Conservation (phyloP, 2,888 invertebrate species). For the Melanostoma mellinum region DNA sequence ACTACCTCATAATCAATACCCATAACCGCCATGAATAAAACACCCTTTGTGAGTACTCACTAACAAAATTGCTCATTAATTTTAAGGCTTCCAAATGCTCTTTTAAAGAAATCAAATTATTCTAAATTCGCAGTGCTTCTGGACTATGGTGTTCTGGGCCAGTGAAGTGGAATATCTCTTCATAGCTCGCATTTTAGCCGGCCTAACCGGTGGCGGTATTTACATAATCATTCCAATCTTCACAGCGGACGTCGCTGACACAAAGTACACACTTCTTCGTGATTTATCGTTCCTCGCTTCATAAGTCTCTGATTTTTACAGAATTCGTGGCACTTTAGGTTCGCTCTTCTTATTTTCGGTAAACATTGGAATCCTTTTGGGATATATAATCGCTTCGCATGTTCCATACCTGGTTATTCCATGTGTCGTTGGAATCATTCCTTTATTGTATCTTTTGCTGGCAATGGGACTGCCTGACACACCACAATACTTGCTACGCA, state of each 20-base stretch:
- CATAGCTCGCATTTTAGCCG: conserved; percentile 77
- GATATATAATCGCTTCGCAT: conserved; percentile 77
- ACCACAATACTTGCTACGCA: conserved; percentile 76
- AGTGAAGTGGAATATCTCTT: conserved; percentile 77
- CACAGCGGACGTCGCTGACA: conserved; percentile 80
- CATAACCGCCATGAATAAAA: too few species aligned
- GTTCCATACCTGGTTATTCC: conserved; percentile 78
- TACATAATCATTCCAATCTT: conserved; percentile 79
- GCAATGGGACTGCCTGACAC: conserved; percentile 78
- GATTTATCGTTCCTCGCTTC: too few species aligned
- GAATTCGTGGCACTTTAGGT: conserved; percentile 79
- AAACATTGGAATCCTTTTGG: conserved; percentile 78
- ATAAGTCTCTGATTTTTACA: conserved; percentile 46
- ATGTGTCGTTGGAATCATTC: conserved; percentile 76
- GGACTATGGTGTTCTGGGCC: conserved; percentile 78
- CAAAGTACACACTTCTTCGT: conserved; percentile 75
- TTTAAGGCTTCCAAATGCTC: too few species aligned
- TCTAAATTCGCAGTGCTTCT: conserved; percentile 75
- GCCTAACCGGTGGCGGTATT: conserved; percentile 79
- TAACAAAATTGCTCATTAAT: too few species aligned
- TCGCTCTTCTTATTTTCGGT: conserved; percentile 78
- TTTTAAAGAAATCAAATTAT: too few species aligned
- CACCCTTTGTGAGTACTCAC: too few species aligned
- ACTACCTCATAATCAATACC: too few species aligned
- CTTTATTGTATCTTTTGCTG: conserved; percentile 76